Base-by-base conservation (phyloP, 1,140 invertebrate species). In the Drosophila subobscura region DNA sequence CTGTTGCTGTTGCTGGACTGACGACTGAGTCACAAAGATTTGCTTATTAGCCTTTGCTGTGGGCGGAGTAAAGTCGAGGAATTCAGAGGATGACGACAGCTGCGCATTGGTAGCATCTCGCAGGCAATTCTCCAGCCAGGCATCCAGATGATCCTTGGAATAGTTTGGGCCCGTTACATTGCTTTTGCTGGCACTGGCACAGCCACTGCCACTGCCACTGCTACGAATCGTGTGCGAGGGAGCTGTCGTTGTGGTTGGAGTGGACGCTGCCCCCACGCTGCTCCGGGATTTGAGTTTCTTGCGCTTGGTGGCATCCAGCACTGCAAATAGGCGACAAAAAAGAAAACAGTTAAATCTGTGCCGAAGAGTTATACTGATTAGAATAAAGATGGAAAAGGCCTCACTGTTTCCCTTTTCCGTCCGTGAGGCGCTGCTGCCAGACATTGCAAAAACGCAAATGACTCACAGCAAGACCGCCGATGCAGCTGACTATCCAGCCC, bases 81-180 rank as follows among this genome's bases (percentile, higher is more conserved):
- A 91, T 23, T 91, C 90, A 2, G 90, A 91, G 23, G 90, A 91
- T 10, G 90, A 91, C 20, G 90, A 91, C 23, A 91, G 23, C 27
- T 91, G 90, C 5, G 88, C 68, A 64, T 79, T 83, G n/a, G 76
- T 79, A 10, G 89, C 90, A 85, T 91, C 90, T 25, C 90, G 67
- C 20, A 91, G 70, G 23, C 90, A 91, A 47, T 74, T 91, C 67
- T 91, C 90, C 22, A 91, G 72, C 90, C 90, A 91, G 2, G 84
- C 88, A 64, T 91, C 90, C 40, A 91, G 56, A 63, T 91, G 89
- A 63, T 91, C 90, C 73, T 90, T 90, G 46, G 80, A 73, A 64
- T 90, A 91, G 61, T 29, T 80, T 33, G n/a, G 42, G 0, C 45
- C 51, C 14, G 63, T 57, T 16, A 47, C 61, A 57, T 72, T 72